Conservation (phyloP, 2,888 invertebrate genomes). For the Drosophila siamana region DNA sequence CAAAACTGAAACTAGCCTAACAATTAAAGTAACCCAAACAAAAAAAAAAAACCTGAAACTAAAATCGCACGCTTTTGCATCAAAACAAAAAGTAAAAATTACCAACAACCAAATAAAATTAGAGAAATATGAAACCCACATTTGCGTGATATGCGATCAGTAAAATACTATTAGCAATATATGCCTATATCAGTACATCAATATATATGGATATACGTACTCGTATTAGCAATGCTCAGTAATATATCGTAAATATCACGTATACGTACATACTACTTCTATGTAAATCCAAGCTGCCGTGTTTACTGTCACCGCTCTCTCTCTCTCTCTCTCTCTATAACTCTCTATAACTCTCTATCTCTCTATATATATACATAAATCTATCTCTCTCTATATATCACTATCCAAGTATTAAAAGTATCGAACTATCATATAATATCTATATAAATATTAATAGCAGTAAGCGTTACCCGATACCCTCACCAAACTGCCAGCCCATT, state of each 20-base stretch:
- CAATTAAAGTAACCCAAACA: slow-evolving; percentile 69
- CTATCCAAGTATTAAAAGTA: slow-evolving; percentile 19
- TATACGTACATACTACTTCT: slow-evolving; percentile 68
- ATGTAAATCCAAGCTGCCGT: slow-evolving; percentile 74
- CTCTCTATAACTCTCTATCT: slow-evolving; percentile 31
- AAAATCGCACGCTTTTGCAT: slow-evolving; percentile 85
- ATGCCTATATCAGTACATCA: slow-evolving; percentile 64
- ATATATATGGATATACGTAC: slow-evolving; percentile 56
- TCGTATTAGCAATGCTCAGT: slow-evolving; percentile 75
- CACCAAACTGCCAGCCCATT: slow-evolving; percentile 53
- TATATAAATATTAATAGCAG: slow-evolving; percentile 29
- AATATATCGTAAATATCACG: slow-evolving; percentile 74
- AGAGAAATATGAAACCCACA: slow-evolving; percentile 63
- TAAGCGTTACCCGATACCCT: slow-evolving; percentile 50
- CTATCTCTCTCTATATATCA: slow-evolving; percentile 34
- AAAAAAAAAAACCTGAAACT: slow-evolving; percentile 64
- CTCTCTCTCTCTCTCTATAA: slow-evolving; percentile 50
- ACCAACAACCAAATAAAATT: slow-evolving; percentile 32
- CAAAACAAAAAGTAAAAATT: slow-evolving; percentile 56
- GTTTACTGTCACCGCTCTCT: slow-evolving; percentile 71
- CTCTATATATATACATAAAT: slow-evolving; percentile 28
- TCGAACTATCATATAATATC: slow-evolving; percentile 10
- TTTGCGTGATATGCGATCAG: slow-evolving; percentile 77
- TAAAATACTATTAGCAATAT: slow-evolving; percentile 59
- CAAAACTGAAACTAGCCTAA: slow-evolving; percentile 80